Conservation (phyloP, 2,888 invertebrate genomes). For the Gymnoscelis rufifasciata region DNA sequence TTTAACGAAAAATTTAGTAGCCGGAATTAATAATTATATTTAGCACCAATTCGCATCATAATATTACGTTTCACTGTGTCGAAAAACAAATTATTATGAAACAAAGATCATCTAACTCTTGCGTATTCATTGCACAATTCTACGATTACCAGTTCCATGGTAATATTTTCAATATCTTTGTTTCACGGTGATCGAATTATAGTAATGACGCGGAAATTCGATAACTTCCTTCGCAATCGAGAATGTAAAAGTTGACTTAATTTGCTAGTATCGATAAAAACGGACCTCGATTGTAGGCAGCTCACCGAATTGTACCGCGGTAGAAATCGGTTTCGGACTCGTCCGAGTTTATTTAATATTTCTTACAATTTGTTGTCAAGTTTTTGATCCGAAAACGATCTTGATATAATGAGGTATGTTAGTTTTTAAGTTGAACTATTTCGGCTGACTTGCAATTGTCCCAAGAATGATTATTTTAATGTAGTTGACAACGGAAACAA, state of each 20-base stretch:
- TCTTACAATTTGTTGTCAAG: too few species aligned
- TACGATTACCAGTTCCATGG: constrained; percentile 1
- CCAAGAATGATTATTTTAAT: too few species aligned
- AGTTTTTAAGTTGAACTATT: too few species aligned
- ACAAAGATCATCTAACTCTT: constrained; percentile 7
- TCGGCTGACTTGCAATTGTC: too few species aligned
- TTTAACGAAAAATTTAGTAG: too few species aligned
- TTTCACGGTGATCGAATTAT: constrained; percentile 14
- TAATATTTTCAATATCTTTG: constrained; percentile 1
- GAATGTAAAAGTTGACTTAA: constrained; percentile 7
- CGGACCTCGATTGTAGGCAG: background rate
- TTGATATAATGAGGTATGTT: too few species aligned
- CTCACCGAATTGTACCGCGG: too few species aligned
- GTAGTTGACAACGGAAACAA: too few species aligned
- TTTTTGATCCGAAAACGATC: too few species aligned
- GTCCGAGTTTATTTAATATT: too few species aligned
- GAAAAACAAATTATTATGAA: constrained; percentile 3
- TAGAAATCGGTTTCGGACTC: too few species aligned
- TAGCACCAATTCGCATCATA: background rate
- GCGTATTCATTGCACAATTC: constrained; percentile 10
- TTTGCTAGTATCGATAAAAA: background rate
- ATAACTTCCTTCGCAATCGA: constrained; percentile 9
- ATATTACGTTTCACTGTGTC: background rate
- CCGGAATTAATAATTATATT: background rate
- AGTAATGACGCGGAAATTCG: constrained; percentile 9